Percentiles rank a stretch among this genome's conserved stretches.
These are phyloP conservation scores for Silvanus unidentatus DNA, from an alignment of 2,888 invertebrate genomes.

Conservation along the genomic window DNA sequence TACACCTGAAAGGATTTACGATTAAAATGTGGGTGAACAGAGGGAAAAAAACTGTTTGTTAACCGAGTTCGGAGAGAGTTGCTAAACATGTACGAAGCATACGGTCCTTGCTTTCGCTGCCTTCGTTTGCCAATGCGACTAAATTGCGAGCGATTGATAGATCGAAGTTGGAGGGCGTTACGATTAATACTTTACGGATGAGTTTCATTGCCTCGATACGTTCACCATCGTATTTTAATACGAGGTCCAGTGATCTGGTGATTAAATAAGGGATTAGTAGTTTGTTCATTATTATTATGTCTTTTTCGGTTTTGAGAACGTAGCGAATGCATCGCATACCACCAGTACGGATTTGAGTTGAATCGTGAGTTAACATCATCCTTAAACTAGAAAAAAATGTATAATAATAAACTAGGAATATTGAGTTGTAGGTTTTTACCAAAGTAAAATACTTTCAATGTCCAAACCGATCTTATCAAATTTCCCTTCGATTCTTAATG, in stretches of 20 bases:
- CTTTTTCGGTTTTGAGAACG: conserved; percentile 69
- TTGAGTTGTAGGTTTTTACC: conserved; percentile 50
- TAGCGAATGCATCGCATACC: conserved; percentile 83
- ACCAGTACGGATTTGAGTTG: conserved; percentile 84
- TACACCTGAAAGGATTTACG: conserved; percentile 55
- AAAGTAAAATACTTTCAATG: conserved; percentile 74
- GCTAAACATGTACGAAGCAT: conserved; percentile 81
- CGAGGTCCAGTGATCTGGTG: conserved; percentile 82
- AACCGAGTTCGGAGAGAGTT: conserved; percentile 82
- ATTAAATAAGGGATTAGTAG: conserved; percentile 81
- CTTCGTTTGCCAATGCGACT: conserved; percentile 70
- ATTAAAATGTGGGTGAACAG: not conserved
- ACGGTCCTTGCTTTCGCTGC: conserved; percentile 76
- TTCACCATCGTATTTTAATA: conserved; percentile 87
- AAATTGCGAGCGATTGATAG: conserved; percentile 72
- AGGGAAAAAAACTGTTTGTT: conserved; percentile 6
- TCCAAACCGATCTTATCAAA: conserved; percentile 62
- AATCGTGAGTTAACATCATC: conserved; percentile 76
- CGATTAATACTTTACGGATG: conserved; percentile 63
- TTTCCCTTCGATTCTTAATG: conserved; percentile 57
- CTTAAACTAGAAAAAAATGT: conserved; percentile 62
- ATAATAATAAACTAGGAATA: conserved; percentile 11
- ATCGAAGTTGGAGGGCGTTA: conserved; percentile 64
- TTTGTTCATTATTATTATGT: conserved; percentile 72
- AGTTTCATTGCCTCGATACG: conserved; percentile 86